Evolutionary conservation across 1,140 invertebrate genomes (phyloP), one percentile per base, ranked within the genome.

Genomic region (Apis florea): DNA sequence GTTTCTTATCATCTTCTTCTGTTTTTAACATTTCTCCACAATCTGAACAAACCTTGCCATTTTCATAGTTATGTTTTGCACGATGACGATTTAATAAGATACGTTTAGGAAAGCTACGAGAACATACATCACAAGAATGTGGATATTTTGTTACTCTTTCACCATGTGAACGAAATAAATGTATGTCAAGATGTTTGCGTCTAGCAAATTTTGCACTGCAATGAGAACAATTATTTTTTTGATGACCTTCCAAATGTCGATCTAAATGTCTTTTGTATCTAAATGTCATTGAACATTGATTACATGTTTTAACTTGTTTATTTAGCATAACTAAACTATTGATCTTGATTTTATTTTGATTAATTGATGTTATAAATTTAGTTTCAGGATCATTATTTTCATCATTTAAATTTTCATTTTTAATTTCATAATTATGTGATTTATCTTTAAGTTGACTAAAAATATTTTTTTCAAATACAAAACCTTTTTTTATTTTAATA

Each of bases 191-290:
- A 40, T 93, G 91, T 70, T 93, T 92, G 13, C 91, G 85, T 21
- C 90, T 83, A 0, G 93, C 93, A 77, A 93, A 91, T 79, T 92
- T 92, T 40, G 89, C 90, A 83, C 89, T 90, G 72, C 93, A 93
- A 61, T 92, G 89, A 40, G 90, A 80, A 67, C 93, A 93, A 78
- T 93, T 92, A 78, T 93, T 93, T 59, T 92, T 90, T 47, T 91
- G 90, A 75, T 93, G 93, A 19, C 92, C 92, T 71, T 93, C 91
- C 82, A 93, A 83, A 49, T 93, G 93, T 26, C 91, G 83, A 59
- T 93, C 90, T 47, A 92, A 90, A 49, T 93, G 91, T 40, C 92
- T 85, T 82, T 92, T 91, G 64, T 90, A 92, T 51, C 85, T 86
- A 24, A 93, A 93, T 26, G 88, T 92, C 91, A 91, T 90, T 24